These are phyloP conservation scores for Psix sp. DNA, from an alignment of 1,140 invertebrate genomes.

Conservation along the genomic window DNA sequence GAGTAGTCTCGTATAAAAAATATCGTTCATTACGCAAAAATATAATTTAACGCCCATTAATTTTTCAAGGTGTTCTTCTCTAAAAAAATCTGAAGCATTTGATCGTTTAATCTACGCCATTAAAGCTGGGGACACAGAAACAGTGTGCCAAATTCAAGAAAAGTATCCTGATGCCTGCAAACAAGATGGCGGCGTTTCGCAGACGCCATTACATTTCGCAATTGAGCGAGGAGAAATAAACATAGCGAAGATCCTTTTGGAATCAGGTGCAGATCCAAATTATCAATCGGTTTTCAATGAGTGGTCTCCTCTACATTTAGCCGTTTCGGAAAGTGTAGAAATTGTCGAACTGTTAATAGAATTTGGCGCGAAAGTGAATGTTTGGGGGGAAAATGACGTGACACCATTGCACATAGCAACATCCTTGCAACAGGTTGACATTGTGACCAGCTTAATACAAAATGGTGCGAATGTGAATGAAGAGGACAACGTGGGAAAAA, in stretches of 20 bases:
- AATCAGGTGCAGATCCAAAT: background rate
- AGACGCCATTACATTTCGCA: background rate
- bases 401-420: background rate
- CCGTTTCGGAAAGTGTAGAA: background rate
- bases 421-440: background rate
- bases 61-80: too few relatives aligned
- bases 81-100: too few relatives aligned
- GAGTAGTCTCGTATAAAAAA: too few relatives aligned
- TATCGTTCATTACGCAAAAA: too few relatives aligned
- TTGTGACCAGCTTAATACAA: background rate
- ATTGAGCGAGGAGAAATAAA: background rate
- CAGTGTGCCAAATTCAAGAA: too few relatives aligned
- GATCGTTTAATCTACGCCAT: background rate
- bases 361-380: background rate
- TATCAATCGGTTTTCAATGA: background rate
- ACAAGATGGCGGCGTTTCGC: background rate
- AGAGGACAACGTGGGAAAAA: background rate
- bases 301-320: background rate
- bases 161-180: too few relatives aligned
- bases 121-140: background rate
- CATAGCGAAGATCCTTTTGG: background rate
- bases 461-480: constrained; percentile 1
- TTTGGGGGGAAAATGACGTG: background rate
- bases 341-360: background rate
- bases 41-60: too few relatives aligned